phyloP scores from a whole-genome alignment of 2,888 invertebrate species.

The Herminia tarsipennalis region DNA sequence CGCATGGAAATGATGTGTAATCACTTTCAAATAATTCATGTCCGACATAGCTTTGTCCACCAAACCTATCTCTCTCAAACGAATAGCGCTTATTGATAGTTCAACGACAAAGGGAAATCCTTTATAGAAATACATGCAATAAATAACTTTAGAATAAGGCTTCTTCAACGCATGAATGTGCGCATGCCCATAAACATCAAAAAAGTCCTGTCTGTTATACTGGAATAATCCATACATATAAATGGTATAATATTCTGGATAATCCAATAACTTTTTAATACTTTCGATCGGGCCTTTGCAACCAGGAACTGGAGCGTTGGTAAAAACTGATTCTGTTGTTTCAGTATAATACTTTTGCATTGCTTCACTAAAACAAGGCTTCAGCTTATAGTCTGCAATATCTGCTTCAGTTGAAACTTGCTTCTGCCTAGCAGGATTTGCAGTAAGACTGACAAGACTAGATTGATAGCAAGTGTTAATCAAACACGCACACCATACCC shows the following conservation, averaged over 20 bases:
- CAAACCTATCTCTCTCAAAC: conserved; percentile 59
- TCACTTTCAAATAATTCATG: conserved; percentile 26
- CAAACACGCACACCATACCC: conserved; percentile 58
- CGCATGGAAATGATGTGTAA: conserved; percentile 28
- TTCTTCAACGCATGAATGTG: conserved; percentile 39
- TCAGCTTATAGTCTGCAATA: conserved; percentile 2
- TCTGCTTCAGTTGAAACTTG: conserved; percentile 33
- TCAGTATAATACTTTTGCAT: conserved; percentile 36
- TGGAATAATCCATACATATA: conserved; percentile 45
- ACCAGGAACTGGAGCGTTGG: conserved; percentile 4
- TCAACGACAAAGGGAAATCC: conserved; percentile 58
- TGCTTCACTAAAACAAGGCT: conserved; percentile 20
- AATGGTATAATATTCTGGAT: conserved; percentile 49
- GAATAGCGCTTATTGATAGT: conserved; percentile 43
- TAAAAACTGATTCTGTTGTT: conserved; percentile 15
- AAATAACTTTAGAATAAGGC: conserved; percentile 55
- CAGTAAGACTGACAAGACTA: conserved; percentile 43
- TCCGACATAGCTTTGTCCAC: conserved; percentile 38
- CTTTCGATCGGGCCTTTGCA: conserved; percentile 43
- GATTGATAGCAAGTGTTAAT: conserved; percentile 46
- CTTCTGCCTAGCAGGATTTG: conserved; percentile 31
- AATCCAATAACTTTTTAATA: conserved; percentile 49
- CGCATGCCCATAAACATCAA: conserved; percentile 45
- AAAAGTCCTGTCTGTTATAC: conserved; percentile 48
- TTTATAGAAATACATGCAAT: conserved; percentile 61